Evolutionary conservation across 2,113 vertebrate genomes (phyloP).

Genomic region (Acrocephalus kingi): DNA sequence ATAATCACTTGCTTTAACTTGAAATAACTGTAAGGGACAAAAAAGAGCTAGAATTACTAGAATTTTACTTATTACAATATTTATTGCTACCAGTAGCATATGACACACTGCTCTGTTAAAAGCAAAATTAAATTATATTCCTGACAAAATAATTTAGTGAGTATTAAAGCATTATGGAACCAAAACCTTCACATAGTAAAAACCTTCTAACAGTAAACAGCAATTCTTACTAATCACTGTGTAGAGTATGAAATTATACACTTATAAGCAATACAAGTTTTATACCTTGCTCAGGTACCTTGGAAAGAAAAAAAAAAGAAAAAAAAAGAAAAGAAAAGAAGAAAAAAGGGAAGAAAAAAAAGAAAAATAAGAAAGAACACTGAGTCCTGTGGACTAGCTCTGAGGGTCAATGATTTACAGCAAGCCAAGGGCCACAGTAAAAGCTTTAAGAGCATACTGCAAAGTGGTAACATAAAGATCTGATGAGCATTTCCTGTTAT

Average conservation of each 20-base stretch:
- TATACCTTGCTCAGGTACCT: neutral
- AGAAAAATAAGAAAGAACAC: neutral
- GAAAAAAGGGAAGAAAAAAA: fast-evolving
- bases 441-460: neutral
- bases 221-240: neutral
- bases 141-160: neutral
- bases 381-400: neutral
- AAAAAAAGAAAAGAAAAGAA: no score
- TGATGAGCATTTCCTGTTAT: neutral
- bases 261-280: neutral
- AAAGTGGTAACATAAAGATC: neutral
- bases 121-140: neutral
- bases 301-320: neutral
- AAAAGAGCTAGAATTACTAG: neutral
- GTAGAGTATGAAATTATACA: neutral
- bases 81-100: neutral
- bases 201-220: neutral
- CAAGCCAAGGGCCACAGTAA: neutral
- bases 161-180: neutral
- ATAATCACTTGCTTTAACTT: neutral
- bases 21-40: neutral
- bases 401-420: neutral
- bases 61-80: neutral
- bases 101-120: neutral
- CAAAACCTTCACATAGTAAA: neutral